Evolutionary conservation across 2,888 invertebrate species (phyloP), one percentile per base, ranked within the genome.

Genomic region (Tenodera sinensis): DNA sequence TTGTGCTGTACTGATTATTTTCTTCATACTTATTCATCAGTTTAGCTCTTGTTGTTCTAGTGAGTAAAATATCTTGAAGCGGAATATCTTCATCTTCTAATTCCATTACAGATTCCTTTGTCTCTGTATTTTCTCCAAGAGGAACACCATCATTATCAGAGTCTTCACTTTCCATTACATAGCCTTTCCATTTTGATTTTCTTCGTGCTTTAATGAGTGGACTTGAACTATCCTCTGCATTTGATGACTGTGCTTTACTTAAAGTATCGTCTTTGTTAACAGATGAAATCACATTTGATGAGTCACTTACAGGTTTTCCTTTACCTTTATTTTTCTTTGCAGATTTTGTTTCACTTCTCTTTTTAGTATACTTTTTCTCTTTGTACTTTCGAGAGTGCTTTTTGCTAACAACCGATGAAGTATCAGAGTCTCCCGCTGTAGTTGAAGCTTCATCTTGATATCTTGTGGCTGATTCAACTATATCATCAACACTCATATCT

Each of bases 311-410:
- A 54, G n/a, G 25, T 81, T 71, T 85, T 28, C 85, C 30, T 86
- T 88, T 47, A 27, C 12, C 54, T 83, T 90, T 83, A 91, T 91
- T 47, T 91, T 92, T 15, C 34, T 30, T n/a, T 71, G 83, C n/a
- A n/a, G 20, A 83, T 88, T 85, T 34, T 85, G 28, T 15, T 88
- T 30, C 28, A 83, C 47, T 71, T 85, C 42, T 85, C 54, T 28
- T 85, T 25, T 42, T 42, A 27, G 47, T 28, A 15, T 25, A 27
- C 30, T 86, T 81, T 82, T 83, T 42, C 34, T 82, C 83, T n/a
- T 25, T 25, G 20, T 27, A n/a, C 8, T 87, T 87, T 28, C n/a
- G 54, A 28, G 34, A 27, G 15, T 25, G 82, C 12, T 20, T 71
- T 28, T 89, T 89, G 34, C 89, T 15, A 6, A 71, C 34, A 42